Evolutionary conservation across 2,113 vertebrate species (phyloP).

Genomic region (Circaetus cinerascens): DNA sequence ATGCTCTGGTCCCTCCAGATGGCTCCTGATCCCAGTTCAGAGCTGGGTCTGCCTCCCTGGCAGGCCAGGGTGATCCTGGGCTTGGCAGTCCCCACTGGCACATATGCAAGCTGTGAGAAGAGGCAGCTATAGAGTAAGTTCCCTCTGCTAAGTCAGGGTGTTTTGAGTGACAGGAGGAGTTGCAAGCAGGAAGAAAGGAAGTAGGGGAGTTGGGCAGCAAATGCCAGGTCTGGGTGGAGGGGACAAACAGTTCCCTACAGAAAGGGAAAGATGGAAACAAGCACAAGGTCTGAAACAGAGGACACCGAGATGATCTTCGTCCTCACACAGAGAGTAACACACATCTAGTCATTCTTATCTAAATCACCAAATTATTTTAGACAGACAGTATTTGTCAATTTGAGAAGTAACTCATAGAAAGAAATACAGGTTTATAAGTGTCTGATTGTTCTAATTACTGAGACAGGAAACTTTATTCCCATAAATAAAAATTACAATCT

Average conservation of each 20-base stretch:
- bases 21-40: not conserved
- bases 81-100: not conserved
- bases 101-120: not conserved
- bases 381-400: not conserved
- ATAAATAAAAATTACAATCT: not conserved
- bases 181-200: not conserved
- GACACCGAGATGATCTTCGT: not conserved
- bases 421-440: not conserved
- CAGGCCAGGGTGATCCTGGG: not conserved
- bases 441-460: not conserved
- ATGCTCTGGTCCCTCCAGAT: not conserved
- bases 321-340: not conserved
- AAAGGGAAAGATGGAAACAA: not conserved
- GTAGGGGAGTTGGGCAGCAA: not conserved
- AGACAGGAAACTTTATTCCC: not conserved
- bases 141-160: not conserved
- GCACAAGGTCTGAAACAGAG: not conserved
- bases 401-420: not conserved
- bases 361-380: not conserved
- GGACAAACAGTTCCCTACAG: not conserved
- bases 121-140: not conserved
- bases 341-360: not conserved
- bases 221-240: not conserved
- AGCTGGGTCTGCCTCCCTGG: not conserved
- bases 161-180: not conserved